Base-by-base conservation (phyloP, 2,113 vertebrate genomes). In the Thalassoma bifasciatum region DNA sequence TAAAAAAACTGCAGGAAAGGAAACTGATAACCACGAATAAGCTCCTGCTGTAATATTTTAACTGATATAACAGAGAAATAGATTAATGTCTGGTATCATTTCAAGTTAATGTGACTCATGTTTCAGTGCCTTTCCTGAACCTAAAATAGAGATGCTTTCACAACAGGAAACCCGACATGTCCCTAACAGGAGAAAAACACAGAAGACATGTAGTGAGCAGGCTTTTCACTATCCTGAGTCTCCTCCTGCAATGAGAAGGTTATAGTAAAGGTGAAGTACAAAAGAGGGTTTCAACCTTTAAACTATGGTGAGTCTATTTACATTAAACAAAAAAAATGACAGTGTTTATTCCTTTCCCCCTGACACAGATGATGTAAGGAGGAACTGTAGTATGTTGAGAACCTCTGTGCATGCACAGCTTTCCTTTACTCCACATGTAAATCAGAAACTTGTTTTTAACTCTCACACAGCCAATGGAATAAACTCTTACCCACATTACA, bases 21-120 rank as follows among this genome's bases (percentile, higher is more conserved):
- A 30, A 30, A 30, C 3, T 4, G 30, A 76, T 54, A 54, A 30
- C 30, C 30, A 4, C 6, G 3, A 30, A 4, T 30, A 30, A 30
- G 71, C 72, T 80, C 76, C 76, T 70, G 85, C 6, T 76, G 76
- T 3, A 66, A 82, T 75, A 78, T 72, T 82, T 57, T 67, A 75
- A 68, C 53, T 11, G 67, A 79, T 58, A 65, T 62, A 76, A 74
- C 79, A 60, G 77, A 83, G 77, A 70, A 30, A 54, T 46, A 66
- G 66, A 66, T 49, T n/a, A 65, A 6, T 30, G 30, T 30, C 30
- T 4, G 30, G 71, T 47, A 51, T 64, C 50, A 57, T 81, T n/a
- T n/a, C n/a, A n/a, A n/a, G n/a, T n/a, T n/a, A n/a, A n/a, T n/a
- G n/a, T n/a, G n/a, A n/a, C 57, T 73, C 10, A 37, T 77, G 66